These are phyloP conservation scores for Julus scanicus DNA, from an alignment of 2,888 invertebrate genomes.

Conservation along the genomic window DNA sequence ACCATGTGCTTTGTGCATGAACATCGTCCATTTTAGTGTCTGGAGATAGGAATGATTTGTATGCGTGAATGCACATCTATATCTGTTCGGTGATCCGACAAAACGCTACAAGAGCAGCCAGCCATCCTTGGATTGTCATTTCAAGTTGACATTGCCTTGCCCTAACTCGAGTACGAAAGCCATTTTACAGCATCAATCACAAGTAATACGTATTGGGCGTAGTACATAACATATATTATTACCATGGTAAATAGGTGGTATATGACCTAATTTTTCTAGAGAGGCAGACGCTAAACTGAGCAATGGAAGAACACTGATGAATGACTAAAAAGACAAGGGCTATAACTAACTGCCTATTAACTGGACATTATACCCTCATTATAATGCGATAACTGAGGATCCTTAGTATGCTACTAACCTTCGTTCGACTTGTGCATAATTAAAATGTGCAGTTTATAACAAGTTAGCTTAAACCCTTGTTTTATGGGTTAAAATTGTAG, in stretches of 20 bases:
- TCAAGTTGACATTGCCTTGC: background rate
- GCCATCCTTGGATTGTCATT: background rate
- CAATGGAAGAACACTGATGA: too few species aligned
- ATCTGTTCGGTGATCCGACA: constrained; percentile 5
- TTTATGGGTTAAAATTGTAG: too few species aligned
- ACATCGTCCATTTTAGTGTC: background rate
- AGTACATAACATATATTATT: background rate
- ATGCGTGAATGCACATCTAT: background rate
- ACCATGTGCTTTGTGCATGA: background rate
- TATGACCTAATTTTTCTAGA: background rate
- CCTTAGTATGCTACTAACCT: too few species aligned
- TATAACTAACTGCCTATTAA: too few species aligned
- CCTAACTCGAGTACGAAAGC: background rate
- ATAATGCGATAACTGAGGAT: too few species aligned
- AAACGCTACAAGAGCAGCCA: background rate
- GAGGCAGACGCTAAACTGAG: background rate
- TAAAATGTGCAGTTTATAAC: too few species aligned
- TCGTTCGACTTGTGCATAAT: too few species aligned
- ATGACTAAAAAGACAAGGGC: too few species aligned
- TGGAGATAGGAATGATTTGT: background rate
- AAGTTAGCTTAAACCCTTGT: too few species aligned
- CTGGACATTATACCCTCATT: too few species aligned
- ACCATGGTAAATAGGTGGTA: background rate
- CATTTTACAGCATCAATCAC: background rate
- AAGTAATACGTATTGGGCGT: background rate